Conservation (phyloP, 2,113 vertebrate genomes). For the Ciconia maguari region DNA sequence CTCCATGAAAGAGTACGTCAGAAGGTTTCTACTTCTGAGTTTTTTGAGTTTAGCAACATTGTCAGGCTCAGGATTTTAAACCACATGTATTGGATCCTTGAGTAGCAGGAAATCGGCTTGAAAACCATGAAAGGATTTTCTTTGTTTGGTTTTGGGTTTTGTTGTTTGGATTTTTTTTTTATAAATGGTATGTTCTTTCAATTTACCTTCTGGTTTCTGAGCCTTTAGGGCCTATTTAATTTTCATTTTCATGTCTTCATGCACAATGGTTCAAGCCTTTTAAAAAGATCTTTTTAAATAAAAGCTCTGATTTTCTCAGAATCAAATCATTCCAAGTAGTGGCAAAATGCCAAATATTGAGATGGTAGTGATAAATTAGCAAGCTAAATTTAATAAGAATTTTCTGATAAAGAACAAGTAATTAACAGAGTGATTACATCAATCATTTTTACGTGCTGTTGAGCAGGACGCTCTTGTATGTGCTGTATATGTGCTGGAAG, state of each 20-base stretch:
- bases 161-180: background rate
- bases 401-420: background rate
- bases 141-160: background rate
- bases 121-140: background rate
- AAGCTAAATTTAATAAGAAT: background rate
- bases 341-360: background rate
- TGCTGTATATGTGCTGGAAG: background rate
- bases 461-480: background rate
- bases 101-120: background rate
- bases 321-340: background rate
- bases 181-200: background rate
- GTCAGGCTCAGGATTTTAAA: background rate
- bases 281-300: background rate
- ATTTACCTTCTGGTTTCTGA: background rate
- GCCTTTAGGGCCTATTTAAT: background rate
- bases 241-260: background rate
- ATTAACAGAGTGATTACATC: background rate
- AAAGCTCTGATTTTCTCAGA: background rate
- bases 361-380: background rate
- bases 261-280: background rate
- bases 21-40: background rate
- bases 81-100: background rate
- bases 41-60: background rate
- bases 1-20: background rate
- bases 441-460: background rate